These are phyloP conservation scores for Harlomillsia oculata DNA, from an alignment of 1,140 invertebrate genomes.

Conservation along the genomic window DNA sequence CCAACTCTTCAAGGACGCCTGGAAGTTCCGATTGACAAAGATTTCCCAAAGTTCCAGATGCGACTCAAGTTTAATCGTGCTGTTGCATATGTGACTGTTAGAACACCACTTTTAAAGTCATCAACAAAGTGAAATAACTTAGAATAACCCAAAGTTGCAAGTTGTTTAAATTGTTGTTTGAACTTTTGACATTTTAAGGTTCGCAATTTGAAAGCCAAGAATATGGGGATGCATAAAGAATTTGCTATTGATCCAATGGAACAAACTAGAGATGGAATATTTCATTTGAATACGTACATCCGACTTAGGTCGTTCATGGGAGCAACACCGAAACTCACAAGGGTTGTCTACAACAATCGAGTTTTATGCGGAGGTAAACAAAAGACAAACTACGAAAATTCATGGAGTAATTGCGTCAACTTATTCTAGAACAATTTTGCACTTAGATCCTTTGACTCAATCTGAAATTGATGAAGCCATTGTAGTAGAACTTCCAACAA, in stretches of 20 bases:
- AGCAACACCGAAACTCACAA: neutral
- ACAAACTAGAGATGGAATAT: neutral
- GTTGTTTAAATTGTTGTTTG: neutral
- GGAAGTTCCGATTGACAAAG: neutral
- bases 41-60: neutral
- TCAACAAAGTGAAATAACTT: neutral
- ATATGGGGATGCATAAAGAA: neutral
- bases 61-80: neutral
- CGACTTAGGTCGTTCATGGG: neutral
- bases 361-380: slow-evolving; percentile 3
- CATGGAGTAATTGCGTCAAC: too few species aligned
- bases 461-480: too few species aligned
- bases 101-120: neutral
- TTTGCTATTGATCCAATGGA: slow-evolving; percentile 1
- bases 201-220: neutral
- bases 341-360: neutral
- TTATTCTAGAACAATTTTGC: too few species aligned
- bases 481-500: too few species aligned
- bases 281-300: neutral
- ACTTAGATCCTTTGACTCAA: too few species aligned
- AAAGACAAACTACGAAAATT: too few species aligned
- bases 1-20: neutral
- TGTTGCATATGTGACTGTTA: neutral
- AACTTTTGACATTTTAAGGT: neutral
- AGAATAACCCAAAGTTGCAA: neutral